These are phyloP conservation scores for Drosophila ezoana DNA, from an alignment of 2,888 invertebrate species.

Conservation along the genomic window DNA sequence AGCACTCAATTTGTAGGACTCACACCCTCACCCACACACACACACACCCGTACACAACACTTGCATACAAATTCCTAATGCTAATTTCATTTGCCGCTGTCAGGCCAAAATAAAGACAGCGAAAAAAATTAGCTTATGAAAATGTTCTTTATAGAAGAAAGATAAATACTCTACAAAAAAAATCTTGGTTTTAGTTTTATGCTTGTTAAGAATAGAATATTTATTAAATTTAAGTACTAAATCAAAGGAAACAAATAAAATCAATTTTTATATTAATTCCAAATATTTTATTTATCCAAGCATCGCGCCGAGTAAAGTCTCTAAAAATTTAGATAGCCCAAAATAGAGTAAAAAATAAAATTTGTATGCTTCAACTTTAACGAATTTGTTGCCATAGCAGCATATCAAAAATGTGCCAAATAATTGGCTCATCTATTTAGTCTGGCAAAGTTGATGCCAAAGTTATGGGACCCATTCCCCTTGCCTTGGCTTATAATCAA, in stretches of 20 bases:
- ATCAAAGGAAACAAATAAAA: too few relatives aligned
- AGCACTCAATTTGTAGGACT: conserved; percentile 33
- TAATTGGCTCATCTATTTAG: conserved; percentile 4
- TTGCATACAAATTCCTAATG: conserved; percentile 74
- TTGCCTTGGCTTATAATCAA: conserved; percentile 41
- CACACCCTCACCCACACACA: background rate
- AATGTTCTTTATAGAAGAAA: background rate
- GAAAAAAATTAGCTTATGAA: background rate
- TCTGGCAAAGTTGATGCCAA: conserved; percentile 1
- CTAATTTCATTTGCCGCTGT: conserved; percentile 69
- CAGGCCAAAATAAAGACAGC: conserved; percentile 9
- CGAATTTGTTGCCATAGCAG: background rate
- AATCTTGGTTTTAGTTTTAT: background rate
- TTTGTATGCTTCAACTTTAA: background rate
- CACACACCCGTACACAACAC: conserved; percentile 33
- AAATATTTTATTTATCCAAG: too few relatives aligned
- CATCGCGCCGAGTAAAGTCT: too few relatives aligned
- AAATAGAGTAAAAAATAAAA: background rate
- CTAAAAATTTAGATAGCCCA: background rate
- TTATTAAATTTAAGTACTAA: too few relatives aligned
- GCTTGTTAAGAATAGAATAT: background rate
- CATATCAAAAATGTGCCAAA: background rate
- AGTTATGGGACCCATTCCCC: background rate
- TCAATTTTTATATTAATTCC: too few relatives aligned
- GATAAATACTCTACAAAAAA: conserved; percentile 28